Percentiles rank a stretch among this genome's conserved stretches.
These are phyloP conservation scores for Orius laevigatus DNA, from an alignment of 1,140 invertebrate genomes.

Conservation along the genomic window DNA sequence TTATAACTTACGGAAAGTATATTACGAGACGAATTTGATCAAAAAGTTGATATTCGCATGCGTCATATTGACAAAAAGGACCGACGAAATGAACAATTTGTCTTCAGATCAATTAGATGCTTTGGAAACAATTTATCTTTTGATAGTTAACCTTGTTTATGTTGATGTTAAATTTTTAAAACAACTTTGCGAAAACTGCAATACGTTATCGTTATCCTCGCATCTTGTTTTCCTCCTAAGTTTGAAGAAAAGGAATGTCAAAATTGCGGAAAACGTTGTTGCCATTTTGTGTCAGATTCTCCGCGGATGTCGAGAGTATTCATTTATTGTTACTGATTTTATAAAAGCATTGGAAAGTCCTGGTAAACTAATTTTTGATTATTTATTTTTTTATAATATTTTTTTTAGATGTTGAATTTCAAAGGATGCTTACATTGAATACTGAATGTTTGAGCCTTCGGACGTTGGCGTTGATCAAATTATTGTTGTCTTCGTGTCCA, in stretches of 20 bases:
- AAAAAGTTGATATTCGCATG: slow-evolving; percentile 59
- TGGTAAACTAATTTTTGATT: neutral
- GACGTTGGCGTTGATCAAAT: too few species aligned
- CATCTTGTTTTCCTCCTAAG: slow-evolving; percentile 29
- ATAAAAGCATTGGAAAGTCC: slow-evolving; percentile 23
- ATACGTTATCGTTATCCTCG: slow-evolving; percentile 30
- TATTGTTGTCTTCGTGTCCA: too few species aligned
- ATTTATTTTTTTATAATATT: too few species aligned
- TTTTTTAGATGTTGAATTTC: too few species aligned
- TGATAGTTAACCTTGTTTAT: slow-evolving; percentile 55
- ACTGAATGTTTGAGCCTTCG: too few species aligned
- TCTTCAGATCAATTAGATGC: slow-evolving; percentile 38
- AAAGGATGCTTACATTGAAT: too few species aligned
- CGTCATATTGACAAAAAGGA: slow-evolving; percentile 34
- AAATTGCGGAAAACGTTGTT: slow-evolving; percentile 44
- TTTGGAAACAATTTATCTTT: slow-evolving; percentile 43
- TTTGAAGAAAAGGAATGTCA: slow-evolving; percentile 39
- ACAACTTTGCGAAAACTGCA: slow-evolving; percentile 60
- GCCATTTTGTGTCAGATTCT: slow-evolving; percentile 58
- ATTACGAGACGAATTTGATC: slow-evolving; percentile 54
- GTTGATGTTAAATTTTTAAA: slow-evolving; percentile 47
- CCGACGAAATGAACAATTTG: slow-evolving; percentile 25
- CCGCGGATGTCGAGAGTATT: slow-evolving; percentile 52
- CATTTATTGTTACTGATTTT: slow-evolving; percentile 53
- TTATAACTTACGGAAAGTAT: slow-evolving; percentile 42